Percentiles rank a stretch among this genome's conserved stretches.
phyloP scores from a whole-genome alignment of 2,888 invertebrate genomes.

The Eupithecia abbreviata region DNA sequence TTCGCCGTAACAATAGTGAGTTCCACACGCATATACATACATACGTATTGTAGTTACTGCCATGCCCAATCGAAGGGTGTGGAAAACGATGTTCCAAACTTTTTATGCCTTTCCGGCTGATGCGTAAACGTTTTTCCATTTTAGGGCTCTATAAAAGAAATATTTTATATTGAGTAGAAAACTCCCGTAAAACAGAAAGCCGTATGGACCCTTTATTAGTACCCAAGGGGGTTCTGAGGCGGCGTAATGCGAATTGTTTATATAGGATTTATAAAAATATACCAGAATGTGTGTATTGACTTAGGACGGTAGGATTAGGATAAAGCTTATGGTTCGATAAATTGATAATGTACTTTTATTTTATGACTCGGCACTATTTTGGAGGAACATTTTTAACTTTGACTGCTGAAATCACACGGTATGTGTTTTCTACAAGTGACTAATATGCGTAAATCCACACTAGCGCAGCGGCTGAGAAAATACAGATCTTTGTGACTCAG shows the following conservation, averaged over 20 bases:
- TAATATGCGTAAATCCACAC: too few relatives aligned
- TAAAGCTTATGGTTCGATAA: slow-evolving; percentile 8
- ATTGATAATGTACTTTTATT: slow-evolving; percentile 3
- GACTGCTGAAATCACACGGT: too few relatives aligned
- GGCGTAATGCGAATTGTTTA: slow-evolving; percentile 43
- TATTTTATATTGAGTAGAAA: slow-evolving; percentile 53
- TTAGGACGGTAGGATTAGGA: slow-evolving; percentile 18
- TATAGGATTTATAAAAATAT: slow-evolving; percentile 37
- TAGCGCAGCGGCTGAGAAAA: too few relatives aligned
- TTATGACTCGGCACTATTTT: not conserved
- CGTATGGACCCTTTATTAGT: slow-evolving; percentile 51
- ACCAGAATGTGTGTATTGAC: slow-evolving; percentile 19
- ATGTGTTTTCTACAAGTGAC: too few relatives aligned
- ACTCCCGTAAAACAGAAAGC: slow-evolving; percentile 48
- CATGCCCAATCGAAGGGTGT: not conserved
- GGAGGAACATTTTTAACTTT: too few relatives aligned
- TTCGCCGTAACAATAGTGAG: not conserved
- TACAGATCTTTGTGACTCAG: too few relatives aligned
- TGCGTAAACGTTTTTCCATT: slow-evolving; percentile 42
- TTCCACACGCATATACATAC: not conserved
- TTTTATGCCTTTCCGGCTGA: slow-evolving; percentile 37
- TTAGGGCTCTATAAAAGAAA: slow-evolving; percentile 49
- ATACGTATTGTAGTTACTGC: not conserved
- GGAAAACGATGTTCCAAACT: slow-evolving; percentile 30
- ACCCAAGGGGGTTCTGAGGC: slow-evolving; percentile 37